Evolutionary conservation across 1,140 invertebrate genomes (phyloP).

Genomic region (Drosophila pruinosa): DNA sequence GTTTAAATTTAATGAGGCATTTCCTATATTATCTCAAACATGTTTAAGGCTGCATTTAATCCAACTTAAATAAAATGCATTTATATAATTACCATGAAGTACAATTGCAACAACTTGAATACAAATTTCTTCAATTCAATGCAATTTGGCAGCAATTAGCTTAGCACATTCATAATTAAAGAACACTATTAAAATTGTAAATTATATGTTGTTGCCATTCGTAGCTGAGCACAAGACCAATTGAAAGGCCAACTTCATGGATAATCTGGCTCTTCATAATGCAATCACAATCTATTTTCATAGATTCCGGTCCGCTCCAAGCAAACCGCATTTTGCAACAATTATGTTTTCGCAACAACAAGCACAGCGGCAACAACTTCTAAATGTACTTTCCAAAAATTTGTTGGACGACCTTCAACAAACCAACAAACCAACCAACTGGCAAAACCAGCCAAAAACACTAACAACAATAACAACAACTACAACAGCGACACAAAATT

Average conservation of each 20-base stretch:
- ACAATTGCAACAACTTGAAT: too few relatives aligned
- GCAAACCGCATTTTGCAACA: constrained; percentile 67
- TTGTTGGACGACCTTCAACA: constrained; percentile 64
- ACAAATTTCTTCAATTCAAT: too few relatives aligned
- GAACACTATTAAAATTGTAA: background rate
- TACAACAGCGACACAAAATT: constrained; percentile 45
- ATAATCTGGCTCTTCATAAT: constrained; percentile 18
- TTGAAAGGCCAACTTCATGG: background rate
- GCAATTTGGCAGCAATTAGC: too few relatives aligned
- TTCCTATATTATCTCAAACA: too few relatives aligned
- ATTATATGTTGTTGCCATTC: background rate
- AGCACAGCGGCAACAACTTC: constrained; percentile 45
- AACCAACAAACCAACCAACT: constrained; percentile 35
- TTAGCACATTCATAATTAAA: background rate
- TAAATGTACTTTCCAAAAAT: constrained; percentile 77
- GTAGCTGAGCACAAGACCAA: background rate
- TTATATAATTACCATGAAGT: too few relatives aligned
- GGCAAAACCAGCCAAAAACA: constrained; percentile 42
- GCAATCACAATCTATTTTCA: constrained; percentile 43
- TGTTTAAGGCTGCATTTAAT: too few relatives aligned
- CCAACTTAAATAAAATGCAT: too few relatives aligned
- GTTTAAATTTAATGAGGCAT: too few relatives aligned
- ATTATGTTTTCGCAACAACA: constrained; percentile 57
- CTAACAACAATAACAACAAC: constrained; percentile 29
- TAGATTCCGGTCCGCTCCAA: constrained; percentile 7